phyloP scores from a whole-genome alignment of 2,797 vertebrate genomes.

The Apogon talboti region DNA sequence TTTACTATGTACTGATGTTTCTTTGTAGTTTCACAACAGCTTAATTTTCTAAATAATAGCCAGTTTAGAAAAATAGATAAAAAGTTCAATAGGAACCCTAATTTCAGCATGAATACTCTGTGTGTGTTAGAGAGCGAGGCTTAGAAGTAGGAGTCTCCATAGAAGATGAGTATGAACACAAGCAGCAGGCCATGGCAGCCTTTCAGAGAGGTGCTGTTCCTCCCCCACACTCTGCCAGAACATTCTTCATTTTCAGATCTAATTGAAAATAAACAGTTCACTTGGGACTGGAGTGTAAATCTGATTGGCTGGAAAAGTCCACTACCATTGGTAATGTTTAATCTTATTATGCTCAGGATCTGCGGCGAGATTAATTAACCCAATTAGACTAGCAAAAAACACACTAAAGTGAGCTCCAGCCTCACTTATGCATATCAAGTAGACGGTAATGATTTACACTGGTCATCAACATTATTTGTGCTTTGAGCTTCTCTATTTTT shows the following conservation, averaged over 20 bases:
- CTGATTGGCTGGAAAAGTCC: constrained; percentile 80
- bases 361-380: constrained; percentile 79
- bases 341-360: constrained; percentile 76
- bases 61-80: too few species aligned
- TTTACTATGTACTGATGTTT: too few species aligned
- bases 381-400: constrained; percentile 75
- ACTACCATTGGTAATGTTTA: constrained; percentile 72
- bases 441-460: constrained; percentile 62
- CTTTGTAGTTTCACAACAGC: too few species aligned
- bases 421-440: constrained; percentile 66
- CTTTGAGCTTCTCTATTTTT: constrained; percentile 1
- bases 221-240: constrained; percentile 63
- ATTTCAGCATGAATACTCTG: constrained; percentile 9
- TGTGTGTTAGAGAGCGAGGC: constrained; percentile 21
- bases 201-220: constrained; percentile 59
- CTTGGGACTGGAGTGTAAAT: constrained; percentile 72
- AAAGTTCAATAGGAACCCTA: too few species aligned
- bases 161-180: constrained; percentile 54
- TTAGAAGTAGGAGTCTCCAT: constrained; percentile 52
- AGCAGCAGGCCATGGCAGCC: constrained; percentile 63
- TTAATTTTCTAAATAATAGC: too few species aligned
- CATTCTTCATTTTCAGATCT: constrained; percentile 70
- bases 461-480: constrained; percentile 42
- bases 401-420: constrained; percentile 57
- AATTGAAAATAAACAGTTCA: constrained; percentile 85